Evolutionary conservation across 2,797 vertebrate species (phyloP), one percentile per base, ranked within the genome.

Genomic region (Silurus lanzhouensis): DNA sequence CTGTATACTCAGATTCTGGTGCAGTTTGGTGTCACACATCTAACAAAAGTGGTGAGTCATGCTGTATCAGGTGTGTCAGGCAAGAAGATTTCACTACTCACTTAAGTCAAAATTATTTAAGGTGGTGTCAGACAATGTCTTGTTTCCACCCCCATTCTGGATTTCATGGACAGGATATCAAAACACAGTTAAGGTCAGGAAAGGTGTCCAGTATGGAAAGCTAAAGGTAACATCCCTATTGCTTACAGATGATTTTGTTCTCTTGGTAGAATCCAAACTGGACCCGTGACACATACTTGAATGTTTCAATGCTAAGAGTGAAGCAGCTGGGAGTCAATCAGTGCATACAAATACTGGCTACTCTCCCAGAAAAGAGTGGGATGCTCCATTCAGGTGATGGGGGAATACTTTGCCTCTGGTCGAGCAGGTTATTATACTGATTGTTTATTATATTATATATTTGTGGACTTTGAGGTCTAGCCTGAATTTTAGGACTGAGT

Each of bases 11-110:
- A 61, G 19, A 61, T 44, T 44, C 57, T 61, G 19, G 27, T 78
- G 76, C 58, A 61, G 76, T 61, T 15, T 78, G 57, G 12, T 78
- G 31, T 61, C 31, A 44, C 61, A 64, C 78, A 52, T 80, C 60
- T 79, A 25, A 38, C 13, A 46, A 46, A 80, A 64, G 60, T 80
- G 12, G 14, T 46, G 63, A 81, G 61, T 81, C 22, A 80, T 77
- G 22, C 61, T 20, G n/a, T 71, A 66, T 48, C 61, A 66, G 78
- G 27, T 52, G 4, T 48, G 22, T 66, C 66, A n/a, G 38, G 6
- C 77, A 48, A 81, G 1, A 12, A 81, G 60, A 38, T 77, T 25
- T 31, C 75, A 77, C 58, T 66, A 46, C 19, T 80, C 6, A 38
- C n/a, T 48, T 12, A 66, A 52, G 38, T 66, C 46, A 48, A 66